Conservation (phyloP, 2,797 vertebrate genomes). For the Dallia pectoralis region DNA sequence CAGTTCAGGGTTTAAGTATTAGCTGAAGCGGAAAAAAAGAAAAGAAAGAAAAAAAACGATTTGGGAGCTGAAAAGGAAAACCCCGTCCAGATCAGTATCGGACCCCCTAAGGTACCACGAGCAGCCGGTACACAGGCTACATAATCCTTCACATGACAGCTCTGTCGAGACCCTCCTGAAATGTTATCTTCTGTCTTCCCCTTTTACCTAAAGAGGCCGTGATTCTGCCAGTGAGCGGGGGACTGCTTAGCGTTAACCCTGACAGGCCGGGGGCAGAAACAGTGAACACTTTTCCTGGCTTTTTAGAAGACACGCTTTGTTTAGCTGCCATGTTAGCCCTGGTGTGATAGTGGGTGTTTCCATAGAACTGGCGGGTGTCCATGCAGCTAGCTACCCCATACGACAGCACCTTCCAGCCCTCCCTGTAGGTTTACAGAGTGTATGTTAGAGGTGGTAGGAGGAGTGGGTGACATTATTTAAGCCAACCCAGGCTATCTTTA, state of each 20-base stretch:
- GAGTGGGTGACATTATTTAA: conserved; percentile 78
- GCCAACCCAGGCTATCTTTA: conserved; percentile 75
- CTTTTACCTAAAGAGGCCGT: conserved; percentile 74
- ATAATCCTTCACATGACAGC: conserved; percentile 80
- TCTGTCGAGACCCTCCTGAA: conserved; percentile 75
- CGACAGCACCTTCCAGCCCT: not conserved
- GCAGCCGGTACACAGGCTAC: conserved; percentile 64
- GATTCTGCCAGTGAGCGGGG: conserved; percentile 65
- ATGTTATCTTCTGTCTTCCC: conserved; percentile 75
- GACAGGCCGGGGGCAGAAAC: conserved; percentile 69
- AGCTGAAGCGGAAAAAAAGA: conserved; percentile 37
- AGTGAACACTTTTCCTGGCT: not conserved
- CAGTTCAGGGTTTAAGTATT: conserved; percentile 46
- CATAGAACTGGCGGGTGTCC: not conserved
- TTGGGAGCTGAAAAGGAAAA: conserved; percentile 51
- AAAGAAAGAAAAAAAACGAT: conserved; percentile 28
- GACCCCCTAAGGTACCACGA: conserved; percentile 72
- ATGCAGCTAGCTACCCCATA: not conserved
- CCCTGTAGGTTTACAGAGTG: conserved; percentile 48
- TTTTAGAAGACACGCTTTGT: not conserved
- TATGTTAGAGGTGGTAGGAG: conserved; percentile 71
- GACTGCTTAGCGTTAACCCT: conserved; percentile 73
- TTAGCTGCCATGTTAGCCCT: not conserved
- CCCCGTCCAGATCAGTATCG: conserved; percentile 74
- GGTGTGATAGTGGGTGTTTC: not conserved